Conservation (phyloP, 1,140 invertebrate species). For the Adoxophyes honmai region DNA sequence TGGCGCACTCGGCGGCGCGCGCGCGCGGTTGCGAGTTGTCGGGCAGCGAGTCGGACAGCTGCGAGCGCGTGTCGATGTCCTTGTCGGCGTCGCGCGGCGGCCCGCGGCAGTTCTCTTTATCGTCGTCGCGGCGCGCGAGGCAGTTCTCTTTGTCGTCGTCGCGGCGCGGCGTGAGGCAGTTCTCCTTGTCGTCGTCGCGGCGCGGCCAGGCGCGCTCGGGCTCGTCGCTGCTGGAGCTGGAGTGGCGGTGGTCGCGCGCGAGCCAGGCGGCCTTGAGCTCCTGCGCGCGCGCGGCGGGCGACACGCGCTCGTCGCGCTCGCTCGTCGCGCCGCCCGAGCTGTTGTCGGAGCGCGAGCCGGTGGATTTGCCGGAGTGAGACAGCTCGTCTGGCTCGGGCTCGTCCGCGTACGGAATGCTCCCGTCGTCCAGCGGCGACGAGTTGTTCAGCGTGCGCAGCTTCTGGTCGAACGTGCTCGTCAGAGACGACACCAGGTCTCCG, state of each 20-base stretch:
- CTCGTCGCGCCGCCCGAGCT: conserved; percentile 10
- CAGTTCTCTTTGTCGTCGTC: conserved; percentile 59
- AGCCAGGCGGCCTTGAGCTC: conserved; percentile 64
- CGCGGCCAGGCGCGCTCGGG: conserved; percentile 35
- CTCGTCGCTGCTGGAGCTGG: conserved; percentile 54
- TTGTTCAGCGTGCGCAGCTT: conserved; percentile 78
- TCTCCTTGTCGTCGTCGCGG: conserved; percentile 41
- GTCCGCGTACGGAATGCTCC: conserved; percentile 74
- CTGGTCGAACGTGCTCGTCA: conserved; percentile 83
- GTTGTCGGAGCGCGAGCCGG: conserved; percentile 41
- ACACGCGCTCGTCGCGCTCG: conserved; percentile 20
- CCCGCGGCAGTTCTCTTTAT: conserved; percentile 52
- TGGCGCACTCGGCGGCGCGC: conserved; percentile 34
- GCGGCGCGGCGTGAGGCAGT: conserved; percentile 27
- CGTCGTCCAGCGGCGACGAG: conserved; percentile 73
- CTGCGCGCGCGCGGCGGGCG: conserved; percentile 50
- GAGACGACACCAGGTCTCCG: conserved; percentile 81
- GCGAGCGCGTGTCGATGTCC: conserved; percentile 63
- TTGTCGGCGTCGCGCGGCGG: conserved; percentile 44
- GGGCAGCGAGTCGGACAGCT: conserved; percentile 43
- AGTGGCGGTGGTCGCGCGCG: conserved; percentile 45
- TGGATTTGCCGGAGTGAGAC: conserved; percentile 39
- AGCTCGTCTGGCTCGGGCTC: conserved; percentile 58
- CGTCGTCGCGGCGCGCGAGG: conserved; percentile 39
- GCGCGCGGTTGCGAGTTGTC: conserved; percentile 55